Base-by-base conservation (phyloP, 2,113 vertebrate species). In the Tetraodon nigroviridis region DNA sequence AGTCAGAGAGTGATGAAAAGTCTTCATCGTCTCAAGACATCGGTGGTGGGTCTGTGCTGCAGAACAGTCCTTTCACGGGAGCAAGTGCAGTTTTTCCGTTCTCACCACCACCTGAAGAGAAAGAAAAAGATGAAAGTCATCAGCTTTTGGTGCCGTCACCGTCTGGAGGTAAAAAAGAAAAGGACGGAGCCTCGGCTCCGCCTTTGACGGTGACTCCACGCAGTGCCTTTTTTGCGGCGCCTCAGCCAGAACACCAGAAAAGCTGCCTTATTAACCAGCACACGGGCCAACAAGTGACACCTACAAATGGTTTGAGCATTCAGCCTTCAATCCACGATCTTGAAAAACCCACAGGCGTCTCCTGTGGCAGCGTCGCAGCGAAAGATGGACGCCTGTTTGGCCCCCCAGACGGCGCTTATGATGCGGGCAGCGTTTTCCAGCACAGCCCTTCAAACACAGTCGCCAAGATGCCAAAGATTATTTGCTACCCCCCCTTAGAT, bases 401-500 rank as follows among this genome's bases (percentile, higher is more conserved):
- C 32, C 27, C 21, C 11, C 54, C 51, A 40, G 61, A 70, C 11
- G 73, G 13, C 37, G 48, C 15, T 45, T 7, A 15, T 44, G 18
- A 18, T 50, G 16, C 16, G 4, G 55, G 18, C 37, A 54, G 50
- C 37, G 32, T 83, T 68, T 75, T 78, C 29, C 71, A 87, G 52
- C 81, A 75, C 52, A 74, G 45, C 64, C 62, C 69, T 12, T 75
- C 75, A 17, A 62, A 76, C 17, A 66, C 72, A 51, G 68, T 75
- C 7, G 17, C 61, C 41, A 82, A 70, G 32, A 78, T 69, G 66
- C 80, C 79, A 20, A 78, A 86, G 75, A 89, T 90, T 56, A 86
- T 89, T 8, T 84, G 60, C 63, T 73, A 87, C 20, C 79, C 86
- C 22, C 85, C 84, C 6, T 59, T 89, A 24, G 88, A 90, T 63